A percentile compares a stretch with the other conserved stretches of the same genome.
Evolutionary conservation across 2,113 vertebrate species (phyloP).

Genomic region (Dissostichus mawsoni): DNA sequence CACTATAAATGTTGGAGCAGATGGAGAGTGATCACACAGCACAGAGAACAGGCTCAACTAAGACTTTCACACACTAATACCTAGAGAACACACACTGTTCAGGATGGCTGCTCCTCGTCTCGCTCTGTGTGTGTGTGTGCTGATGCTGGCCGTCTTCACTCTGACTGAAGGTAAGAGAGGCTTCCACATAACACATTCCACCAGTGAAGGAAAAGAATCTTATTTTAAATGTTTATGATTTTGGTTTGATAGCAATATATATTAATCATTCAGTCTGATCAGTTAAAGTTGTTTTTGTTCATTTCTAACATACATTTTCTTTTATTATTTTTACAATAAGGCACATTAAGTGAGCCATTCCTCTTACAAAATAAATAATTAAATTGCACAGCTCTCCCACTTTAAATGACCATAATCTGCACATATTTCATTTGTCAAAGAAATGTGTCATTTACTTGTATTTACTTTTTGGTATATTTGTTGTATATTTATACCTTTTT

Average conservation of each 20-base stretch:
- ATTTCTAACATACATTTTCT: neutral
- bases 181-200: neutral
- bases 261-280: neutral
- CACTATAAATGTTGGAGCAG: conserved; percentile 26
- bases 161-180: conserved; percentile 76
- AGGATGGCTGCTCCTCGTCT: conserved; percentile 77
- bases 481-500: too few relatives aligned
- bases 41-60: neutral
- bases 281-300: neutral
- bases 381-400: too few relatives aligned
- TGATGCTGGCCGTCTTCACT: conserved; percentile 66
- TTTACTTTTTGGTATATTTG: too few relatives aligned
- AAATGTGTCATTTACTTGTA: too few relatives aligned
- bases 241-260: too few relatives aligned
- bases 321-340: too few relatives aligned
- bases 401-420: too few relatives aligned
- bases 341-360: too few relatives aligned
- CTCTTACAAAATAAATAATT: too few relatives aligned
- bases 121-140: conserved; percentile 56
- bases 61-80: neutral
- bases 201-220: neutral
- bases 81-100: neutral
- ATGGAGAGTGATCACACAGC: neutral
- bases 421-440: too few relatives aligned
- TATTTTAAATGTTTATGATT: neutral